Base-by-base conservation (phyloP, 2,888 invertebrate genomes). In the Encarsia formosa region DNA sequence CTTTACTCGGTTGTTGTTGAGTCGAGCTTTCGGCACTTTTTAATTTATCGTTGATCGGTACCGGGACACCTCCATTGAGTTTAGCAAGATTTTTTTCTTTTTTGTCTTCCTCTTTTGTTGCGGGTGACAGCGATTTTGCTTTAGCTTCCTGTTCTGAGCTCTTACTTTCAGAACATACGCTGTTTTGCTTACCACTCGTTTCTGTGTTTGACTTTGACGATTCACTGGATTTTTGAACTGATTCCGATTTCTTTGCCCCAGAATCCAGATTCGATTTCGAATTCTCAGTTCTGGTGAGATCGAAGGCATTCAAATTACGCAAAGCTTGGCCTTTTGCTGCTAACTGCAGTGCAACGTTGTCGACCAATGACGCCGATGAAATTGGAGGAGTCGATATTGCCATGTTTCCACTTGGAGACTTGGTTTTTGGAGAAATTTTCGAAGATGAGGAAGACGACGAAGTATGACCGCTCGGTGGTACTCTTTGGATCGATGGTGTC, bases 401-500 rank as follows among this genome's bases (percentile, higher is more conserved):
- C n/a, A 29, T 13, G 47, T 38, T 13, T n/a, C 31, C 9, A 26
- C 8, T 59, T 6, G 59, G 57, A 2, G 53, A 54, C n/a, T 61
- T 57, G 2, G 49, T 31, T 9, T 52, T 49, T 11, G 55, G 22
- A 6, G 58, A 47, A 24, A 46, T 15, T 9, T 44, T 26, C 5
- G 62, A 61, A 22, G 65, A 56, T 18, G 65, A 61, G 19, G 66
- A 63, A 9, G 67, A 65, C 2, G 68, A 60, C n/a, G 55, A 44
- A 9, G 60, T 54, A 32, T 56, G 67, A 13, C 65, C 66, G 45
- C 65, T 70, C 0, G 73, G 69, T 2, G 70, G 70, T 56, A 73
- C 70, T 59, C 73, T 66, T 49, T 74, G 73, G 0, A 72, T 66
- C 15, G 70, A 61, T 2, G 71, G 71, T 0, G 70, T 66, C 41